A percentile compares a stretch with the other conserved stretches of the same genome.
phyloP scores from a whole-genome alignment of 2,113 vertebrate species.

The Myotis yumanensis region DNA sequence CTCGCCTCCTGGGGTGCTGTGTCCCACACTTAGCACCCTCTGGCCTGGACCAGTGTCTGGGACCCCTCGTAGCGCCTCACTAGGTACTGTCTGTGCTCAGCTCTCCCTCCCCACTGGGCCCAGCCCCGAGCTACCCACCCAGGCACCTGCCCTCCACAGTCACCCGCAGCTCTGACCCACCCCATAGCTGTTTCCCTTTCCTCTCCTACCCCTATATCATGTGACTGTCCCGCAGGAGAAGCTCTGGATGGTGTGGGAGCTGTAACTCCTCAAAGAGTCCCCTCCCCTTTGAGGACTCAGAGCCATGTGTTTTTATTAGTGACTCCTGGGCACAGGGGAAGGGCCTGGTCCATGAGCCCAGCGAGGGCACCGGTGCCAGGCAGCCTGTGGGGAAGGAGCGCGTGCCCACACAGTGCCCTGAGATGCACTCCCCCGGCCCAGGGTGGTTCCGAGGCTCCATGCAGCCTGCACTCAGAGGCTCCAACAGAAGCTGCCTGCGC shows the following conservation, averaged over 20 bases:
- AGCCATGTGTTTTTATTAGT: not conserved
- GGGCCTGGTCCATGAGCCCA: not conserved
- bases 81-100: not conserved
- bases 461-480: not conserved
- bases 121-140: not conserved
- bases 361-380: fast-evolving
- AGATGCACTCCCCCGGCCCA: not conserved
- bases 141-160: not conserved
- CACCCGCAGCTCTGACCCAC: not conserved
- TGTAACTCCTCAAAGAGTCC: not conserved
- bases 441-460: not conserved
- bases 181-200: not conserved
- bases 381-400: not conserved
- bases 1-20: not conserved
- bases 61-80: not conserved
- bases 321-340: not conserved
- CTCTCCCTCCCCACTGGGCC: too few relatives aligned
- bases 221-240: not conserved
- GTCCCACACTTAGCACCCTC: not conserved
- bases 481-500: fast-evolving
- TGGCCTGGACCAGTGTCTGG: not conserved
- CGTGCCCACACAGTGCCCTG: fast-evolving
- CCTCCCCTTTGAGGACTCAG: not conserved
- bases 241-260: not conserved
- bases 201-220: not conserved